phyloP scores from a whole-genome alignment of 2,888 invertebrate genomes.

The Caenorhabditis japonica region DNA sequence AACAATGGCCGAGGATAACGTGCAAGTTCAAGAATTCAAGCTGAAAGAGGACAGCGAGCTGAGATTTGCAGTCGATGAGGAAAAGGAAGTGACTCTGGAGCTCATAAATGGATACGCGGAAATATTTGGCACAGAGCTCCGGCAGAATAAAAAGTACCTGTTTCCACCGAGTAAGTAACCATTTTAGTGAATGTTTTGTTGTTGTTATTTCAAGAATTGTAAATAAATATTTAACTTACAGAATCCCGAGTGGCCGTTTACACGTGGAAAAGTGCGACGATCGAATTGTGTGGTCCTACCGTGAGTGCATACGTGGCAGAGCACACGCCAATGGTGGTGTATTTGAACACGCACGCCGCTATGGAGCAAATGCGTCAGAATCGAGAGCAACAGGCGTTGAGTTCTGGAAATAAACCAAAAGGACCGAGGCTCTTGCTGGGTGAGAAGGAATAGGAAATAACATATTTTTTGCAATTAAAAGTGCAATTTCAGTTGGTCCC shows the following conservation, averaged over 20 bases:
- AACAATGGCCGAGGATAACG: slow-evolving; percentile 28
- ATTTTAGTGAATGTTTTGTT: too few species aligned
- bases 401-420: slow-evolving; percentile 16
- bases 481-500: slow-evolving; percentile 81
- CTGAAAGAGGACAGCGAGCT: slow-evolving; percentile 74
- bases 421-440: slow-evolving; percentile 56
- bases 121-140: slow-evolving; percentile 95
- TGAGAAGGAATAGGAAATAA: slow-evolving; percentile 5
- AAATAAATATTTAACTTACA: slow-evolving; percentile 80
- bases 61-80: slow-evolving; percentile 66
- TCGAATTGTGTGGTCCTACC: slow-evolving; percentile 89
- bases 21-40: slow-evolving; percentile 54
- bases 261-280: slow-evolving; percentile 93
- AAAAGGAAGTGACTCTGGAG: slow-evolving; percentile 79
- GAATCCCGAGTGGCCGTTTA: slow-evolving; percentile 94
- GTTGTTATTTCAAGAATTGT: too few species aligned
- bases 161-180: slow-evolving; percentile 71
- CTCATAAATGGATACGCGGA: slow-evolving; percentile 92
- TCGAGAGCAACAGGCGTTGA: slow-evolving; percentile 79
- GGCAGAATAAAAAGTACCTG: slow-evolving; percentile 85
- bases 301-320: slow-evolving; percentile 94
- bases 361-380: slow-evolving; percentile 89
- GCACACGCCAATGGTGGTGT: slow-evolving; percentile 90
- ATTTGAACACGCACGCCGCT: slow-evolving; percentile 94
- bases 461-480: too few species aligned